Evolutionary conservation across 2,888 invertebrate genomes (phyloP).

Genomic region (Drosophila quinaria): DNA sequence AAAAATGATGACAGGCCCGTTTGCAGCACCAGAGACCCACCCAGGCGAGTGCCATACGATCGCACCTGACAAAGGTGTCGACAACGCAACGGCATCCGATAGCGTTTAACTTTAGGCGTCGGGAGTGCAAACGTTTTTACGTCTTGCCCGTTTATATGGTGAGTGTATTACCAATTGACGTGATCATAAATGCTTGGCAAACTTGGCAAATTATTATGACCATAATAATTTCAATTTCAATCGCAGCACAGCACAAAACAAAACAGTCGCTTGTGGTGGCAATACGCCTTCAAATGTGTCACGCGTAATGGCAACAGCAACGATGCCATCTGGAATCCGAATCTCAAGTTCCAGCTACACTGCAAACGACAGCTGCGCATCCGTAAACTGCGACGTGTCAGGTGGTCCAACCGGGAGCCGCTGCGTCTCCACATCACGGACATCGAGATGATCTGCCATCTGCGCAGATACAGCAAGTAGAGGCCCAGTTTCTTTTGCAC

Average conservation of each 20-base stretch:
- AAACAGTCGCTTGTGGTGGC: conserved; percentile 74
- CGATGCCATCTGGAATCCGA: conserved; percentile 63
- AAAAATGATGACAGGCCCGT: conserved; percentile 58
- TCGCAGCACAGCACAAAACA: conserved; percentile 72
- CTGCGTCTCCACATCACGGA: conserved; percentile 66
- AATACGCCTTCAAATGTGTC: conserved; percentile 74
- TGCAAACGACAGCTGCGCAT: conserved; percentile 73
- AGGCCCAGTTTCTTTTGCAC: background rate
- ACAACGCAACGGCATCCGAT: conserved; percentile 68
- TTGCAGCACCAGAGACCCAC: conserved; percentile 75
- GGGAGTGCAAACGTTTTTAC: conserved; percentile 78
- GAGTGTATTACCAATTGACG: conserved; percentile 54
- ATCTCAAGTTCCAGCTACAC: conserved; percentile 68
- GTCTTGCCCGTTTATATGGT: conserved; percentile 77
- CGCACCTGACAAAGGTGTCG: conserved; percentile 78
- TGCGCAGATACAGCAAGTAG: conserved; percentile 47
- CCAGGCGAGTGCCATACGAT: conserved; percentile 81
- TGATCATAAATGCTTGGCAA: conserved; percentile 41
- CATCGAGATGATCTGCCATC: conserved; percentile 66
- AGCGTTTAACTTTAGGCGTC: conserved; percentile 74
- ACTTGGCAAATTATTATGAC: conserved; percentile 36
- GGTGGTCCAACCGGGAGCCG: conserved; percentile 62
- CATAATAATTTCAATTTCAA: conserved; percentile 4
- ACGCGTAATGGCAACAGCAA: conserved; percentile 44
- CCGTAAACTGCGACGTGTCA: conserved; percentile 56